Evolutionary conservation across 2,797 vertebrate species (phyloP), one percentile per base, ranked within the genome.

Genomic region (Enteromius paludinosus): DNA sequence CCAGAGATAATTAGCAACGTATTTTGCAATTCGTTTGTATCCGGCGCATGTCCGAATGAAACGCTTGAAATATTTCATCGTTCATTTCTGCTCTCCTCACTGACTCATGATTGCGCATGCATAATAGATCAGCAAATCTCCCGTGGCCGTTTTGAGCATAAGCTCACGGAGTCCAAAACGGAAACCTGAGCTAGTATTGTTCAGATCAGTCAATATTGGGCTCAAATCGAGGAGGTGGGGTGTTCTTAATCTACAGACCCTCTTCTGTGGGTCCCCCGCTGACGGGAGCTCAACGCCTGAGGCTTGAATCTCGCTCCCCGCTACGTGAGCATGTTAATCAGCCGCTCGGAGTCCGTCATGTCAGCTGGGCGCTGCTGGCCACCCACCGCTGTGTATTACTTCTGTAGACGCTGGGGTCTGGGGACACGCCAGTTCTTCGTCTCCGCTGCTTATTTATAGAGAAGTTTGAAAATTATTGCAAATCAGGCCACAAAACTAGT

Each of bases 311-410:
- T 73, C 17, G 15, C 75, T 12, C 28, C 70, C 64, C 7, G 25
- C 72, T 74, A 81, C 1, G 61, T 33, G 30, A 84, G 81, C 81
- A 83, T 85, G 83, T 56, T 85, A 87, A 81, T 75, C 79, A 78
- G 66, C 38, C 14, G 10, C 64, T 79, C 77, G 5, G 66, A 72
- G 38, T 33, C 68, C 8, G 33, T 41, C n/a, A 38, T 0, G 74
- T 64, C 47, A 77, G 59, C 56, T 18, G 43, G 41, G 12, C 5
- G 17, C 80, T 41, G 80, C 80, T 30, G 80, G 47, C 80, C 61
- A 74, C 80, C 70, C 56, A 65, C 59, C 5, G 15, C 70, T 74
- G 70, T n/a, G 59, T 28, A 25, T 81, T 65, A 65, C 8, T 65
- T 74, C 59, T 64, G 71, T 45, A 65, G 49, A 64, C n/a, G 5